A percentile compares a stretch with the other conserved stretches of the same genome.
Conservation (phyloP, 2,888 invertebrate species). For the Eumacrocentrus americanus region DNA sequence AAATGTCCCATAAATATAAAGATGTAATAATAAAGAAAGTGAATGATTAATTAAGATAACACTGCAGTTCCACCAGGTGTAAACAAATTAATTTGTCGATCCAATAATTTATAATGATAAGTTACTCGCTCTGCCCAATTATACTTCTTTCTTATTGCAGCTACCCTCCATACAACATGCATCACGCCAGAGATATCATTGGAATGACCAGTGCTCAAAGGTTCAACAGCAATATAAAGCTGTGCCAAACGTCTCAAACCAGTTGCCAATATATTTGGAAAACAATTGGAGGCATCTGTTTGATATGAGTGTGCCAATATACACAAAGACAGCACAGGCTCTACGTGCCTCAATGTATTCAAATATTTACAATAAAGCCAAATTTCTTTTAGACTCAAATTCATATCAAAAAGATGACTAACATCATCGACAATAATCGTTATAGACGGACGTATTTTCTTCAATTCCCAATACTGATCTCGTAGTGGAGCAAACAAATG, state of each 20-base stretch:
- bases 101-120: conserved; percentile 75
- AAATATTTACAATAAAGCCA: conserved; percentile 54
- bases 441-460: conserved; percentile 59
- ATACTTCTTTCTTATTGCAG: conserved; percentile 44
- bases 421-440: conserved; percentile 75
- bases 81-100: conserved; percentile 76
- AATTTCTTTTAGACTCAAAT: conserved; percentile 64
- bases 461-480: conserved; percentile 56
- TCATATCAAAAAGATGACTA: conserved; percentile 73
- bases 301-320: conserved; percentile 51
- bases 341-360: conserved; percentile 45
- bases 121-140: conserved; percentile 50
- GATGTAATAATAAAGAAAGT: background rate
- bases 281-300: conserved; percentile 64
- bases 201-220: conserved; percentile 75
- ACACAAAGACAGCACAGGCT: conserved; percentile 47
- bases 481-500: conserved; percentile 61
- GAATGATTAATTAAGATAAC: conserved; percentile 25
- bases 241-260: conserved; percentile 70
- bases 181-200: conserved; percentile 75
- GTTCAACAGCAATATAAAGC: conserved; percentile 69
- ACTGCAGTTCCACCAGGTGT: conserved; percentile 67
- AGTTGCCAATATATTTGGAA: conserved; percentile 65
- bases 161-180: conserved; percentile 63
- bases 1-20: background rate